phyloP scores from a whole-genome alignment of 2,888 invertebrate species.

The Unio delphinus region DNA sequence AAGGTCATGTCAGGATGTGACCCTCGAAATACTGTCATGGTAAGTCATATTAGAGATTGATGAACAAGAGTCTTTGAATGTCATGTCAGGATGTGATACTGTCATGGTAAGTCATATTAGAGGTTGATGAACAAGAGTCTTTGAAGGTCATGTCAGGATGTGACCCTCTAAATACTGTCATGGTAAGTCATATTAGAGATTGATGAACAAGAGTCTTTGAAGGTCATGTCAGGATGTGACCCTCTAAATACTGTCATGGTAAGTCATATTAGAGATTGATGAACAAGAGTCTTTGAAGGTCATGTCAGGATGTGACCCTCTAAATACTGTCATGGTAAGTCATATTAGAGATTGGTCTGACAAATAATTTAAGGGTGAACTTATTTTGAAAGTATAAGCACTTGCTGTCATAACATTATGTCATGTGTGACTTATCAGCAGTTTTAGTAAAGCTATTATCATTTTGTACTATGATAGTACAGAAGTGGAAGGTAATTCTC shows the following conservation, averaged over 20 bases:
- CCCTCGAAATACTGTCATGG: too few relatives aligned
- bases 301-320: conserved; percentile 84
- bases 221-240: conserved; percentile 81
- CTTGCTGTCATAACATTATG: too few relatives aligned
- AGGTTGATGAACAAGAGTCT: conserved; percentile 79
- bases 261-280: conserved; percentile 71
- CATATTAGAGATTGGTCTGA: too few relatives aligned
- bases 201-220: conserved; percentile 80
- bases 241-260: conserved; percentile 84
- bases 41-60: too few relatives aligned
- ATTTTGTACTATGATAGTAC: too few relatives aligned
- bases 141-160: conserved; percentile 80
- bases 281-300: conserved; percentile 80
- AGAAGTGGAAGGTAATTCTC: too few relatives aligned
- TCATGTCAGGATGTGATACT: too few relatives aligned
- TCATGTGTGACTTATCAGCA: too few relatives aligned
- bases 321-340: conserved; percentile 80
- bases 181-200: conserved; percentile 73
- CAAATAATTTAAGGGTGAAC: too few relatives aligned
- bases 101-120: conserved; percentile 38
- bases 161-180: conserved; percentile 85
- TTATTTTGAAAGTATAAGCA: not conserved
- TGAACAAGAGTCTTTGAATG: too few relatives aligned
- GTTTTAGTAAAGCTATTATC: too few relatives aligned
- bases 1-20: too few relatives aligned